Base-by-base conservation (phyloP, 2,113 vertebrate species). In the Dendrocopos noguchii region DNA sequence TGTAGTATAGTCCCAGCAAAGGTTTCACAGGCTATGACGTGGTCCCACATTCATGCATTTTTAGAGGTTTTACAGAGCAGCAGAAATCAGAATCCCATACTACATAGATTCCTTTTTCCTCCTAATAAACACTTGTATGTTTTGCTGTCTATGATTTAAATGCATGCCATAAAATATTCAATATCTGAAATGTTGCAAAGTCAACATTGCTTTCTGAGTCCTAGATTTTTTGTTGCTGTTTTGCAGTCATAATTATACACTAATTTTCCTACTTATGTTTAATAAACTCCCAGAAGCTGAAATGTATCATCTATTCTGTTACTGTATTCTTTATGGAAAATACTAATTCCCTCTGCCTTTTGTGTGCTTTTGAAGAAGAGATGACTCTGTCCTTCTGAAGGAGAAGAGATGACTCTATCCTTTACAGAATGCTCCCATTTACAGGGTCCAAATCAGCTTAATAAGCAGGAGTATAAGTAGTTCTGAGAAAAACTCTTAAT, bases 151-250 rank as follows among this genome's bases (percentile, higher is more conserved):
- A 28, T 78, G 80, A 74, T 76, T 91, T 81, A 92, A 94, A 89
- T 70, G 12, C 42, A 7, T 67, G 29, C 57, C 76, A 93, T 95
- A 80, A 96, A 96, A 90, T 90, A 92, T 74, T 92, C 52, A 91
- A 8, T 50, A 33, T 74, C 56, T 84, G 47, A 92, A 89, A 80
- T 70, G 55, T 10, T 91, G 75, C 75, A 75, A 91, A 95, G 55
- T 77, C 68, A 95, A 80, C 88, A 46, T 21, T 77, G 72, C 55
- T 91, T 80, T 89, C 85, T 65, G 39, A 95, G 82, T 61, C 34
- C 63, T 75, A 77, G 22, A 59, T 72, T 94, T 88, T 71, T 87
- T 87, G 60, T 80, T 89, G 44, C n/a, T 91, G 52, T 80, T 87
- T 91, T 92, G 57, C 36, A 94, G 18, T 44, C 21, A 5, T 92